Base-by-base conservation (phyloP, 1,140 invertebrate genomes). In the Drosophila aff. region DNA sequence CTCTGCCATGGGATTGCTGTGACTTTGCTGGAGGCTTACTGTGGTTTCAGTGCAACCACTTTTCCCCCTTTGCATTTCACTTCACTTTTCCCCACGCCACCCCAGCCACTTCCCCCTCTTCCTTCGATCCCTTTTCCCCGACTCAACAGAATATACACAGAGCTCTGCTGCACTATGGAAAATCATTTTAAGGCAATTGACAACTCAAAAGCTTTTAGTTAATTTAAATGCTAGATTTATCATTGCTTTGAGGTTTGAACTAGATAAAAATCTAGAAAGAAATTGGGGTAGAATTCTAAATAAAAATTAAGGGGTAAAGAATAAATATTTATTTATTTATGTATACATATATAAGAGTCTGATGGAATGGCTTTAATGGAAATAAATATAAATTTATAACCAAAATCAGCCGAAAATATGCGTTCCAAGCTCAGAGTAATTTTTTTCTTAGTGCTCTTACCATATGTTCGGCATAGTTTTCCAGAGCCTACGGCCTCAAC, bases 1-100 rank as follows among this genome's bases (percentile, higher is more conserved):
- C 53, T 52, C 53, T 72, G 44, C 53, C 57, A 28, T 73, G 69
- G 69, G 43, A 72, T 60, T 73, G 23, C 38, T 72, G 66, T 31
- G 38, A 72, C 46, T 73, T 60, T 43, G 67, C 69, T 31, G 28
- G n/a, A 40, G 52, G 43, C 52, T 72, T 71, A 47, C 63, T 65
- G 62, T 65, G 63, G 28, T 60, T 46, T 44, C 38, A 10, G 18
- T 59, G 2, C 62, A 55, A 31, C 41, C 55, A 26, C 55, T 58
- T 61, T n/a, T 36, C 10, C 28, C 52, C 26, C 26, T 23, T 53
- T 23, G 52, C 52, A 38, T 55, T 55, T 55, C 52, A 10, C 60
- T 62, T 26, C 16, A 55, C 21, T 36, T 55, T 13, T 55, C 26
- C 26, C 10, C 15, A 1, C 16, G 3, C 4, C 33, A 33, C 31